Evolutionary conservation across 2,113 vertebrate genomes (phyloP), one percentile per base, ranked within the genome.

Genomic region (Gila orcuttii): DNA sequence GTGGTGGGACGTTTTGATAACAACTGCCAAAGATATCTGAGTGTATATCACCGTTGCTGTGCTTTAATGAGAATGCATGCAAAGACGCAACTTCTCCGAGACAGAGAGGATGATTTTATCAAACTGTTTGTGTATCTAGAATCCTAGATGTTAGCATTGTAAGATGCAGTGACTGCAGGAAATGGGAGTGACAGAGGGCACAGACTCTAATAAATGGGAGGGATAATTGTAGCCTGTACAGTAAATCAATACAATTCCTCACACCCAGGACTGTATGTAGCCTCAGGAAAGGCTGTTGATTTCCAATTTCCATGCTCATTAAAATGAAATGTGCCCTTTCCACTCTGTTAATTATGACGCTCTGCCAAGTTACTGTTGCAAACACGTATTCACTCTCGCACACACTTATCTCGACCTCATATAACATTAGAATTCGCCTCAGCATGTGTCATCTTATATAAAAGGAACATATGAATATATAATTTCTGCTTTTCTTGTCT

Each of bases 231-330:
- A 86, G 85, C 85, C 86, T 85, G 81, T 82, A 85, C 45, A 88
- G 83, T 87, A 85, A 87, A 89, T 92, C 88, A 87, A 85, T 90
- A 82, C 47, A 82, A 33, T 33, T 86, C 42, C 80, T 88, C 86
- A 87, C 52, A 89, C 82, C 47, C 76, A 62, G 69, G 64, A 85
- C 66, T 84, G 83, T 87, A 82, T 52, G 8, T 89, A 80, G 84
- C 59, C 81, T 84, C 84, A 75, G 86, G 88, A 85, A 83, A 88
- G 82, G 52, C 64, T 89, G 81, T 88, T 90, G 84, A 90, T 91
- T 91, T 87, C 85, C 85, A 85, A 85, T 91, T 91, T 88, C 81
- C 85, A 85, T 74, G 80, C 80, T 90, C 79, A 87, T 91, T 91
- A 88, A 86, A 89, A 86, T 77, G 42, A 81, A 88, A 82, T 45